phyloP scores from a whole-genome alignment of 2,888 invertebrate genomes.

The Masnerella sp. region DNA sequence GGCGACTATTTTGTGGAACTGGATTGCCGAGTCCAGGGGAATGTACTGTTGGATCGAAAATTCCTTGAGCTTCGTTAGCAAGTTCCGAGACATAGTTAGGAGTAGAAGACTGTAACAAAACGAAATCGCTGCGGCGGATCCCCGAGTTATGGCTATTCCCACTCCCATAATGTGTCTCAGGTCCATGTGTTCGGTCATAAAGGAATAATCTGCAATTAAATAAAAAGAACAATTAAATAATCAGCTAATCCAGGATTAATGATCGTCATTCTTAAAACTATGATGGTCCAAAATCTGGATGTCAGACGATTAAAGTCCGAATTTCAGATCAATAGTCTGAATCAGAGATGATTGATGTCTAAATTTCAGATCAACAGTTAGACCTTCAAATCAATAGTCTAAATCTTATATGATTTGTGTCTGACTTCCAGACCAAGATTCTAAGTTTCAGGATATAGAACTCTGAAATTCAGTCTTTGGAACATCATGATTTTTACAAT shows the following conservation, averaged over 20 bases:
- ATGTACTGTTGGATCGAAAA: slow-evolving; percentile 96
- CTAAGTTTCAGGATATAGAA: too few species aligned
- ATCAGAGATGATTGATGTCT: too few species aligned
- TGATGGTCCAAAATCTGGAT: too few species aligned
- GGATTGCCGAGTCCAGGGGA: slow-evolving; percentile 95
- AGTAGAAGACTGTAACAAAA: slow-evolving; percentile 95
- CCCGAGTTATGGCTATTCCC: slow-evolving; percentile 95
- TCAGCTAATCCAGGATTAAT: background rate
- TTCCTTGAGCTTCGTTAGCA: slow-evolving; percentile 95
- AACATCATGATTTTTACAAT: too few species aligned
- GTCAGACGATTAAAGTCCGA: too few species aligned
- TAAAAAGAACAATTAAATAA: background rate
- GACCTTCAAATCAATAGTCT: too few species aligned
- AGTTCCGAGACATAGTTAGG: slow-evolving; percentile 94
- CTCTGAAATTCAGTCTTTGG: too few species aligned
- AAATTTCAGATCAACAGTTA: too few species aligned
- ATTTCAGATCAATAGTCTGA: too few species aligned
- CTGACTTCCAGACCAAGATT: too few species aligned
- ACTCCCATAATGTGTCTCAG: slow-evolving; percentile 97
- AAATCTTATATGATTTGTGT: too few species aligned
- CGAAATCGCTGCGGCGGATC: slow-evolving; percentile 95
- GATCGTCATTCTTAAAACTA: too few species aligned
- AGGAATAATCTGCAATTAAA: slow-evolving; percentile 87
- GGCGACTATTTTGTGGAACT: slow-evolving; percentile 98
- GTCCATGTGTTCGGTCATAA: slow-evolving; percentile 97